Base-by-base conservation (phyloP, 2,113 vertebrate species). In the Gadus chalcogrammus region DNA sequence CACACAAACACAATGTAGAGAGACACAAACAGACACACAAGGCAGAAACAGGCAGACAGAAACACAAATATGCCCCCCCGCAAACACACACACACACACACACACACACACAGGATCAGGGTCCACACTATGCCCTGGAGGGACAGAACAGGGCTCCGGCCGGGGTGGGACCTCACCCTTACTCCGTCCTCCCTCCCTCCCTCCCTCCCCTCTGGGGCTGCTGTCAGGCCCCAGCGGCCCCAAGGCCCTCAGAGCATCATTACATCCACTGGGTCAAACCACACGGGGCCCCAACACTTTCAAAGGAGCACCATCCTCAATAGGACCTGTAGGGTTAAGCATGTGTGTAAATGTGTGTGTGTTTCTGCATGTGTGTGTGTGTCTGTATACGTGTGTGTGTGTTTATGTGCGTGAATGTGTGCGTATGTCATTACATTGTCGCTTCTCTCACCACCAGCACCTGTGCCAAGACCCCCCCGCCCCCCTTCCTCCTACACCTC, bases 251-350 rank as follows among this genome's bases (percentile, higher is more conserved):
- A 85, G 89, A 81, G 82, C 83, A 89, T 91, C 85, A 88, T 90
- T 89, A 90, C 86, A 89, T 87, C 89, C 85, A 87, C 83, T 70
- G 80, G 85, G 87, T 88, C 88, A 90, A 87, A 88, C 7, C 87
- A 82, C 88, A 80, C 77, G 79, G 85, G 77, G 83, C 83, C 85
- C 66, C 79, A 86, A 85, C 88, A 82, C 84, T 89, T 91, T 91
- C 82, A 90, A 87, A 91, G 88, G 87, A 89, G 85, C 90, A 83
- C 84, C 65, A 68, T 82, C 82, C 83, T 90, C 86, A 84, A 82
- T 88, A 91, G 86, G 85, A 92, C 91, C 91, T 92, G 91, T 91
- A 90, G 87, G 85, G 90, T 92, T 91, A 91, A 92, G 89, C 79
- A 79, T 88, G 73, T 71, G 78, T 75, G 78, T 75, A 73, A 28